Conservation (phyloP, 1,140 invertebrate species). For the Calosoma granatense region DNA sequence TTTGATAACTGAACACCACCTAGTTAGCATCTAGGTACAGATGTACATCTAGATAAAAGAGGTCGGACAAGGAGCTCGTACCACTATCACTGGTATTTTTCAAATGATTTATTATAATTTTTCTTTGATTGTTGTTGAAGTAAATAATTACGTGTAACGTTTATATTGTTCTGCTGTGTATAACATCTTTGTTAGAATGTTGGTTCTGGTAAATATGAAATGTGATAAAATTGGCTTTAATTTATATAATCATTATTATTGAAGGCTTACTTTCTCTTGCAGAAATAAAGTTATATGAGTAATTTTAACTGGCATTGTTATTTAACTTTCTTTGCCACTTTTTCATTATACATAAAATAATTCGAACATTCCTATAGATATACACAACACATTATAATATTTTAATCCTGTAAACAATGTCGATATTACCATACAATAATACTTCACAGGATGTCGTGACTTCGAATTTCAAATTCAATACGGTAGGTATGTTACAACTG, state of each 20-base stretch:
- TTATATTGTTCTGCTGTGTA: neutral
- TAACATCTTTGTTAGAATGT: neutral
- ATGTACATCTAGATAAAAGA: too few relatives aligned
- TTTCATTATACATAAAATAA: neutral
- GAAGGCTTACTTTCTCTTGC: neutral
- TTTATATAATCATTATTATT: neutral
- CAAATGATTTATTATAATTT: too few relatives aligned
- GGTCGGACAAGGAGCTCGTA: too few relatives aligned
- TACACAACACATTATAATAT: neutral
- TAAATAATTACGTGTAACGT: too few relatives aligned
- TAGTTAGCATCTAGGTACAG: too few relatives aligned
- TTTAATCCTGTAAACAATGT: neutral
- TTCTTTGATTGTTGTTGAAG: too few relatives aligned
- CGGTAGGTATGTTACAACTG: neutral
- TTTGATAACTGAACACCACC: too few relatives aligned
- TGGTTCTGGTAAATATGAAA: neutral
- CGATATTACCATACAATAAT: neutral
- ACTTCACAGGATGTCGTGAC: neutral
- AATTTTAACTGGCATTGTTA: neutral
- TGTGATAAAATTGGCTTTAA: neutral
- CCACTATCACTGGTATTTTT: too few relatives aligned
- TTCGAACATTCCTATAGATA: neutral
- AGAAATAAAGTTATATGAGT: neutral
- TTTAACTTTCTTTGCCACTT: neutral
- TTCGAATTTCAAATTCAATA: neutral